Evolutionary conservation across 2,113 vertebrate species (phyloP).

Genomic region (Anoura caudifer): DNA sequence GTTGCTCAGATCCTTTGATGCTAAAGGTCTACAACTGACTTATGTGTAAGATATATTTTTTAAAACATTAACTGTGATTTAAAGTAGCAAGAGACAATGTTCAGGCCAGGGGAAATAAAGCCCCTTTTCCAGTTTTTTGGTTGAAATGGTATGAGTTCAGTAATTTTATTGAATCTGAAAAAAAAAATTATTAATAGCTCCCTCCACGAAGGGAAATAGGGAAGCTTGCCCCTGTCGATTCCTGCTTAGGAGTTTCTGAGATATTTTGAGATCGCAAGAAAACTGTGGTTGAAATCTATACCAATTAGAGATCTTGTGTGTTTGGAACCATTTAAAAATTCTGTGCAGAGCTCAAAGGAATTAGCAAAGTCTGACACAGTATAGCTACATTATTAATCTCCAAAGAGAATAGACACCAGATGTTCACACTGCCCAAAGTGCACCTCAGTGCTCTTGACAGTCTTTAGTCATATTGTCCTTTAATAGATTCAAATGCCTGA

Average conservation of each 20-base stretch:
- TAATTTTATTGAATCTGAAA: slow-evolving; percentile 79
- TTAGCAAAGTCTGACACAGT: slow-evolving; percentile 45
- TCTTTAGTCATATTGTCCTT: slow-evolving; percentile 46
- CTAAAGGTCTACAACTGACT: slow-evolving; percentile 79
- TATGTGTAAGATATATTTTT: slow-evolving; percentile 77
- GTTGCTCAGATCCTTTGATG: slow-evolving; percentile 79
- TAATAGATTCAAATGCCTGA: slow-evolving; percentile 59
- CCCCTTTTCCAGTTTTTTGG: slow-evolving; percentile 57
- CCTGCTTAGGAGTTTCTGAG: slow-evolving; percentile 65
- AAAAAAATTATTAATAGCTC: slow-evolving; percentile 76
- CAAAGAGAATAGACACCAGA: slow-evolving; percentile 57
- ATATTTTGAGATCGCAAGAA: slow-evolving; percentile 5
- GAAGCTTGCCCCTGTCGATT: slow-evolving; percentile 69
- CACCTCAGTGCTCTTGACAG: slow-evolving; percentile 39
- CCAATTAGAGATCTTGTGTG: slow-evolving; percentile 47
- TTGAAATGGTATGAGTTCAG: slow-evolving; percentile 77
- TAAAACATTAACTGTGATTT: slow-evolving; percentile 79
- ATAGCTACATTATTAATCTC: slow-evolving; percentile 67
- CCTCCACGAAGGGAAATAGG: slow-evolving; percentile 63
- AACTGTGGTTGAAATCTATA: slow-evolving; percentile 51
- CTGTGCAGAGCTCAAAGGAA: slow-evolving; percentile 61
- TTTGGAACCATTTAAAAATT: slow-evolving; percentile 71
- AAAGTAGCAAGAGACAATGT: slow-evolving; percentile 77
- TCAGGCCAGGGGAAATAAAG: slow-evolving; percentile 71
- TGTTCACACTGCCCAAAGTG: slow-evolving; percentile 67